Evolutionary conservation across 1,140 invertebrate genomes (phyloP).

Genomic region (Megalonaias nervosa): DNA sequence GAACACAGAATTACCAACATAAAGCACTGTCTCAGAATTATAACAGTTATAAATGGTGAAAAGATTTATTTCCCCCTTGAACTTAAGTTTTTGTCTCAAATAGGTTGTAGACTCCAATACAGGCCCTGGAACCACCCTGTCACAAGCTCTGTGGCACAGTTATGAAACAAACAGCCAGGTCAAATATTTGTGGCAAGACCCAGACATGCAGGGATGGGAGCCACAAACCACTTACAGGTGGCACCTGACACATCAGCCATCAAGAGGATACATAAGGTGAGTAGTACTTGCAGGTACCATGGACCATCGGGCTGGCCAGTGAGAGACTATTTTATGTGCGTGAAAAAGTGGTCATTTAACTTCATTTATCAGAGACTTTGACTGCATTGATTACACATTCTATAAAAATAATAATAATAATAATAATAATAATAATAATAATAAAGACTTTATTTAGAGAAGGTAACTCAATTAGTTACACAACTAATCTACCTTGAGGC

Average conservation of each 20-base stretch:
- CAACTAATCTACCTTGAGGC: too few relatives aligned
- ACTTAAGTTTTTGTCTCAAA: too few relatives aligned
- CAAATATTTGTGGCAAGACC: constrained; percentile 47
- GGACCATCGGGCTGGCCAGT: neutral
- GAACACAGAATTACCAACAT: too few relatives aligned
- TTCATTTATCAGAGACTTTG: neutral
- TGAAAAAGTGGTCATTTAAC: neutral
- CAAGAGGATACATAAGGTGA: constrained; percentile 49
- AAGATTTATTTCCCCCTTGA: too few relatives aligned
- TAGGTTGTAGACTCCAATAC: constrained; percentile 84
- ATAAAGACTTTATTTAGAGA: too few relatives aligned
- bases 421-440: too few relatives aligned
- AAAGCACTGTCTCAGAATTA: too few relatives aligned
- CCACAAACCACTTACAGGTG: constrained; percentile 46
- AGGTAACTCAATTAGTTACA: too few relatives aligned
- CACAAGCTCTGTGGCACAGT: constrained; percentile 95
- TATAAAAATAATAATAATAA: neutral
- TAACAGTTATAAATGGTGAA: too few relatives aligned
- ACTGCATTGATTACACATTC: neutral
- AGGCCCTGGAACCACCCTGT: constrained; percentile 88
- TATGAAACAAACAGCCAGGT: constrained; percentile 74
- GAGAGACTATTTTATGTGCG: neutral
- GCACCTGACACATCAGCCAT: constrained; percentile 45
- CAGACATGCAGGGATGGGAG: constrained; percentile 42
- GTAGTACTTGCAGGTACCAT: neutral